Evolutionary conservation across 2,888 invertebrate genomes (phyloP).

Genomic region (Lithosia quadra): DNA sequence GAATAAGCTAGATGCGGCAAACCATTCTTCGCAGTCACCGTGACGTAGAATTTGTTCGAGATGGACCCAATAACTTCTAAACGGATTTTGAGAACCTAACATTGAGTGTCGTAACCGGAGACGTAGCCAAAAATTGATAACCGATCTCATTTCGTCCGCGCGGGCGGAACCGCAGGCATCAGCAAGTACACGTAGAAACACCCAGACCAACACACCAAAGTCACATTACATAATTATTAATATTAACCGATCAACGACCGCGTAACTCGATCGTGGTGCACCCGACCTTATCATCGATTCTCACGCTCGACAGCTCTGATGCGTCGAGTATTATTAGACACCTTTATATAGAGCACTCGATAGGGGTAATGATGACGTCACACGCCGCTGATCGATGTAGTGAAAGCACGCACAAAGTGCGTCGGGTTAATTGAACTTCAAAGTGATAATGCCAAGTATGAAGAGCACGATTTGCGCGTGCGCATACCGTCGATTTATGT

Average conservation of each 20-base stretch:
- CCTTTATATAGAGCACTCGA: constrained; percentile 19
- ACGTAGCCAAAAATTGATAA: no score
- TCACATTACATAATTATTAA: constrained; percentile 6
- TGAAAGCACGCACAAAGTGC: constrained; percentile 10
- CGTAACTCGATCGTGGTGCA: constrained; percentile 49
- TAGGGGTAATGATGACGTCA: constrained; percentile 9
- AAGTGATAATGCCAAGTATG: neutral
- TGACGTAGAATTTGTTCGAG: no score
- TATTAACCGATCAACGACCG: constrained; percentile 41
- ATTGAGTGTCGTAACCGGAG: no score
- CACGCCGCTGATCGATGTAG: neutral
- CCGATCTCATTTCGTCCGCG: no score
- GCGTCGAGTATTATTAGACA: constrained; percentile 31
- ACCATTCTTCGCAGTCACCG: no score
- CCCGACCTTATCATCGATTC: constrained; percentile 48
- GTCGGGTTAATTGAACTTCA: neutral
- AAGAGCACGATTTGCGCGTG: neutral
- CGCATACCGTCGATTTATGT: neutral
- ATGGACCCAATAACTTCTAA: no score
- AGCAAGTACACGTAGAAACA: neutral
- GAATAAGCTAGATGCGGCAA: no score
- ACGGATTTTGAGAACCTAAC: no score
- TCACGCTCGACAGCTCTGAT: constrained; percentile 41
- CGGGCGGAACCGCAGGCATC: no score
- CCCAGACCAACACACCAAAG: neutral